Base-by-base conservation (phyloP, 2,797 vertebrate genomes). In the Synanceia verrucosa region DNA sequence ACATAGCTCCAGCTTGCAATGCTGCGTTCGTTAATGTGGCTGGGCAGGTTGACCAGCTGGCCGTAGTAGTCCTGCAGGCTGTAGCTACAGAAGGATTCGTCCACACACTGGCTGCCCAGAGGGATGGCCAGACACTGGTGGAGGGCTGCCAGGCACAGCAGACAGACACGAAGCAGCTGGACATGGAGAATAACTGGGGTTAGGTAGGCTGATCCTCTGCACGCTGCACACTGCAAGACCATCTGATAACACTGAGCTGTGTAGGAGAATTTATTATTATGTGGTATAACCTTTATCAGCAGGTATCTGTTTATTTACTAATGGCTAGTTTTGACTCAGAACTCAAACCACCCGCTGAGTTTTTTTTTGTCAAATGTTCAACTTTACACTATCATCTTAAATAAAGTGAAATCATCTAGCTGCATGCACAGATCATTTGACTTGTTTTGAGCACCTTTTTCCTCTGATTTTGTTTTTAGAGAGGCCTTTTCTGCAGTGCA, bases 21-120 rank as follows among this genome's bases (percentile, higher is more conserved):
- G 63, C 94, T 95, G 78, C 94, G 92, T 73, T 94, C 92, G 3
- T 95, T 93, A 74, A 95, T 91, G 60, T 26, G 69, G 65, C 71
- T 90, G 44, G 92, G 92, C 65, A 94, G 78, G 81, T 82, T 90
- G 39, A 90, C 80, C 63, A 93, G 79, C 69, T 94, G 91, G 52
- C 78, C 62, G 83, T 93, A 84, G 66, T 91, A 92, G 53, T 93
- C 91, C 59, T 90, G 86, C 52, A 95, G 73, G 44, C 52, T 92
- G 80, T 83, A 82, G 0, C 88, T 80, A 53, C 93, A 94, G 89
- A 90, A 82, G 9, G 87, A 86, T 28, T 94, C 87, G 0, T 94
- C 93, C 41, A 89, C 79, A 37, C 94, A 94, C 82, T 93, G 91
- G 4, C 60, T 77, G 11, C 65, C 64, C 50, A 92, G 66, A 0